These are phyloP conservation scores for Nowickia ferox DNA, from an alignment of 2,888 invertebrate species.

Conservation along the genomic window DNA sequence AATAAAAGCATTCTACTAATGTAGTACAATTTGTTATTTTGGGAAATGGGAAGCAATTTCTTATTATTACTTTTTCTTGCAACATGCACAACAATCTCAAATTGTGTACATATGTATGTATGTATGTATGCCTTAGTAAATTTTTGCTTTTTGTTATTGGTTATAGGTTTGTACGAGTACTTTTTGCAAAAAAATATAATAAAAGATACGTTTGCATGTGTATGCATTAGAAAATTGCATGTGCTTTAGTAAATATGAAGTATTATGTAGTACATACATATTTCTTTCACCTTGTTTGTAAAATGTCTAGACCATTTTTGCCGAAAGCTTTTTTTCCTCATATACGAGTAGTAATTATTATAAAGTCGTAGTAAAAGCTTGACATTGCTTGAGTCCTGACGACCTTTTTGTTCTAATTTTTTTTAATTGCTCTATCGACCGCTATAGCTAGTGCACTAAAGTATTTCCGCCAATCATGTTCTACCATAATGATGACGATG, in stretches of 20 bases:
- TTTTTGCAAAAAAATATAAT: slow-evolving; percentile 4
- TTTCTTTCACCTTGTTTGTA: background rate
- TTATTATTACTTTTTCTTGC: background rate
- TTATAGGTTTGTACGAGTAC: background rate
- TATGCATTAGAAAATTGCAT: background rate
- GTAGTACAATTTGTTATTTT: slow-evolving; percentile 8
- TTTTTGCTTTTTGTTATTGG: background rate
- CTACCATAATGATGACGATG: no score
- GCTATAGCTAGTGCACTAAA: no score
- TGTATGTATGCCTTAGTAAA: background rate
- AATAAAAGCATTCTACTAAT: slow-evolving; percentile 6
- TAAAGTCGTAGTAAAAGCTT: background rate
- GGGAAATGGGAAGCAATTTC: slow-evolving; percentile 14
- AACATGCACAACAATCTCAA: background rate
- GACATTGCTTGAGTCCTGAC: no score
- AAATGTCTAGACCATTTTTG: slow-evolving; percentile 7
- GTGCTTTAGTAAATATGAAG: background rate
- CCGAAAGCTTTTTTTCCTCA: background rate
- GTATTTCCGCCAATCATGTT: no score
- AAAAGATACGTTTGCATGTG: background rate
- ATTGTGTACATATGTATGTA: background rate
- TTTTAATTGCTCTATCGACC: background rate
- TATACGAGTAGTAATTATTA: background rate
- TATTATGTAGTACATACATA: no score
- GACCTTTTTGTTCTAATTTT: no score